phyloP scores from a whole-genome alignment of 2,888 invertebrate genomes.

The Meganola albula region DNA sequence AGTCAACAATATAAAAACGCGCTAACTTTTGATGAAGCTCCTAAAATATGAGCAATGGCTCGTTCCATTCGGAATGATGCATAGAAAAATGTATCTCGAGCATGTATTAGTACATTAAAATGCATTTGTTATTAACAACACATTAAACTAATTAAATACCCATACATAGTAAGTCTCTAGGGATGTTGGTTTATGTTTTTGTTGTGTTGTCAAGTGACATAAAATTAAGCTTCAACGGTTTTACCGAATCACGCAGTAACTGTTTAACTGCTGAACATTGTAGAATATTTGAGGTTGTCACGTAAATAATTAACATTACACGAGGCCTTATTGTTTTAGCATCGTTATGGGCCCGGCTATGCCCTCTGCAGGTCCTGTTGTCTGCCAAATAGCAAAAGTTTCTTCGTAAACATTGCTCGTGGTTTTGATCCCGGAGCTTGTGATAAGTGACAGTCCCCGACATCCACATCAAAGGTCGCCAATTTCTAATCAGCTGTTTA shows the following conservation, averaged over 20 bases:
- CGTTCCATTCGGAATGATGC: no score
- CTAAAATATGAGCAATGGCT: no score
- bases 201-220: no score
- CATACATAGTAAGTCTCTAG: no score
- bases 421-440: conserved; percentile 35
- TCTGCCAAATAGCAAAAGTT: conserved; percentile 52
- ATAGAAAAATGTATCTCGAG: no score
- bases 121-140: no score
- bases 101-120: no score
- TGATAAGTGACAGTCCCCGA: conserved; percentile 14
- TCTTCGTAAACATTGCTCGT: conserved; percentile 45
- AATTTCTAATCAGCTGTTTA: no score
- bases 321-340: conserved; percentile 42
- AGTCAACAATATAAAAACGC: no score
- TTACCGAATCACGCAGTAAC: conserved; percentile 14
- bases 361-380: conserved; percentile 45
- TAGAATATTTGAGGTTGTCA: conserved; percentile 27
- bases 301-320: conserved; percentile 53
- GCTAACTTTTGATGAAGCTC: no score
- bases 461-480: conserved; percentile 14
- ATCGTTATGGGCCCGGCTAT: conserved; percentile 29
- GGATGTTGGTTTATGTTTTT: no score
- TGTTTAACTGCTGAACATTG: conserved; percentile 20
- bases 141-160: no score
- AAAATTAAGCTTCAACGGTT: neutral